phyloP scores from a whole-genome alignment of 2,888 invertebrate genomes.

The Sympetrum striolatum region DNA sequence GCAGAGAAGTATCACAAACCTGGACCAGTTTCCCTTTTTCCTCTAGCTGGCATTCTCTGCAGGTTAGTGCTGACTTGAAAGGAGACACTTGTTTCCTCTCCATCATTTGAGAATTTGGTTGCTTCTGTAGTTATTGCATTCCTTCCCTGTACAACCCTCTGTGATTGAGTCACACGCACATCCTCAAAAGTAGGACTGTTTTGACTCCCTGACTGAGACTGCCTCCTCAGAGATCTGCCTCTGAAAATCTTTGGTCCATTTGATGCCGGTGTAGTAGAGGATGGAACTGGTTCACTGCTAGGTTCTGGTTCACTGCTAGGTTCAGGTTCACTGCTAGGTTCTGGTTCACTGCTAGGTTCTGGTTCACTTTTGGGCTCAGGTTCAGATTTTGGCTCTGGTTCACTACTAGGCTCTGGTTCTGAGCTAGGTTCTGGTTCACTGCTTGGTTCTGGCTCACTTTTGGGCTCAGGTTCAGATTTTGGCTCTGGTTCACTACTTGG shows the following conservation, averaged over 20 bases:
- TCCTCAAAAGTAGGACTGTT: neutral
- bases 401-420: slow-evolving; percentile 56
- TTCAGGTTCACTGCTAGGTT: slow-evolving; percentile 56
- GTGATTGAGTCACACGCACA: slow-evolving; percentile 1
- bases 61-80: slow-evolving; percentile 75
- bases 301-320: slow-evolving; percentile 49
- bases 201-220: too few relatives aligned
- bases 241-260: neutral
- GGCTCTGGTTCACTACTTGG: slow-evolving; percentile 53
- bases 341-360: slow-evolving; percentile 54
- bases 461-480: slow-evolving; percentile 50
- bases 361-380: slow-evolving; percentile 49
- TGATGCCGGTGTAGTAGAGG: neutral
- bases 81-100: slow-evolving; percentile 77
- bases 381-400: slow-evolving; percentile 60
- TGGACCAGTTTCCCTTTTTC: neutral
- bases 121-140: slow-evolving; percentile 57
- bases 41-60: slow-evolving; percentile 19
- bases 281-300: slow-evolving; percentile 49
- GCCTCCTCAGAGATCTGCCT: neutral
- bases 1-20: neutral
- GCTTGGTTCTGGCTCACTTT: slow-evolving; percentile 51
- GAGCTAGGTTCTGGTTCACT: slow-evolving; percentile 56
- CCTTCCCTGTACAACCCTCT: neutral
- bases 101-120: slow-evolving; percentile 56